Evolutionary conservation across 2,797 vertebrate species (phyloP).

Genomic region (Ateles fusciceps): DNA sequence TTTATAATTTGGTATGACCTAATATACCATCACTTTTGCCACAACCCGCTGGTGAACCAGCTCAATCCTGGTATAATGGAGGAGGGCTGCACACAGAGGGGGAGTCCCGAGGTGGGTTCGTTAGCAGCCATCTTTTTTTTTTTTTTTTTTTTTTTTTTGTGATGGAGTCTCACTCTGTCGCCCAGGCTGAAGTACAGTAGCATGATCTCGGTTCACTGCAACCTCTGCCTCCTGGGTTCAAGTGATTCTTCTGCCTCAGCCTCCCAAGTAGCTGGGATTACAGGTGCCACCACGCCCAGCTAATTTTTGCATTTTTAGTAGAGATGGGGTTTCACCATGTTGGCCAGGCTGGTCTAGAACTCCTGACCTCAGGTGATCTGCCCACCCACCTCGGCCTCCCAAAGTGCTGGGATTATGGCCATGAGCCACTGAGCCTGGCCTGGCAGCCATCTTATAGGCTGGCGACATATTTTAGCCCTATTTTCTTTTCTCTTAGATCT

Average conservation of each 20-base stretch:
- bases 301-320: neutral
- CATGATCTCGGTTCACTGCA: neutral
- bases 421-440: neutral
- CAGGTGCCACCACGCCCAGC: neutral
- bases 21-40: neutral
- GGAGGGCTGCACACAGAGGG: neutral
- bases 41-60: neutral
- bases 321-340: neutral
- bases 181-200: too few species aligned
- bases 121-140: neutral
- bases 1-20: neutral
- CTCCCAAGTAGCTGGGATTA: neutral
- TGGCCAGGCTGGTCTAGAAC: neutral
- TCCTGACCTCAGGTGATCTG: neutral
- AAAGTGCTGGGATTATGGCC: neutral
- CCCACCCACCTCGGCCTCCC: neutral
- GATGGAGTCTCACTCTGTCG: neutral
- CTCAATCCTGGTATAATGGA: neutral
- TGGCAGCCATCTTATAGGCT: neutral
- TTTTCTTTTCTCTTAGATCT: neutral
- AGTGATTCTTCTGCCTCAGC: neutral
- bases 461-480: too few species aligned
- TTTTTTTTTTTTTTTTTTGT: too few species aligned
- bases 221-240: neutral
- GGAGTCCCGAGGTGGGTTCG: neutral